phyloP scores from a whole-genome alignment of 2,797 vertebrate species.

The Gila robusta region DNA sequence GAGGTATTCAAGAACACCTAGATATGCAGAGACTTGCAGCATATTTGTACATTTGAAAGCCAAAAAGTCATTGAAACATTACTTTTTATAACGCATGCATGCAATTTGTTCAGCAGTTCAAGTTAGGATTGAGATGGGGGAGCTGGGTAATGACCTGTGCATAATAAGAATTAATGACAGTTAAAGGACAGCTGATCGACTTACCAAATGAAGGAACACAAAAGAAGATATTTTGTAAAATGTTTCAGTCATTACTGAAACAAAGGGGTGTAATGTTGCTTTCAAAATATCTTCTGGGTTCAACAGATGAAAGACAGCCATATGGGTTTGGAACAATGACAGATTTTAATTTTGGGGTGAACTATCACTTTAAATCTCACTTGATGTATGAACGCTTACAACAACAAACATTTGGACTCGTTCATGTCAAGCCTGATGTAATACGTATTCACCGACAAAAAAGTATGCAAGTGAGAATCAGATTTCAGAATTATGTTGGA shows the following conservation, averaged over 20 bases:
- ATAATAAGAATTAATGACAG: background rate
- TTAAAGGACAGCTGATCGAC: background rate
- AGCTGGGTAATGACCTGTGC: background rate
- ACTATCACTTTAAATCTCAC: background rate
- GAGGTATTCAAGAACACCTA: slow-evolving; percentile 14
- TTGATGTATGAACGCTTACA: background rate
- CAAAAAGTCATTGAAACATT: background rate
- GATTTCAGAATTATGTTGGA: background rate
- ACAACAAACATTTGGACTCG: background rate
- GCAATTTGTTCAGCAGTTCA: background rate
- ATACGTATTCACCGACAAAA: background rate
- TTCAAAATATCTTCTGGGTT: background rate
- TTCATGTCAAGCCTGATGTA: background rate
- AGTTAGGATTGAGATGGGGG: background rate
- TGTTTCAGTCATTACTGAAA: background rate
- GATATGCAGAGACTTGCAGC: background rate
- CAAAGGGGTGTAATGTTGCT: background rate
- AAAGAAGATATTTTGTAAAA: background rate
- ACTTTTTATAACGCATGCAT: background rate
- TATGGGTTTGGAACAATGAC: background rate
- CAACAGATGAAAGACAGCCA: background rate
- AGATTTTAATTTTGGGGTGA: background rate
- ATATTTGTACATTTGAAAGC: slow-evolving; percentile 23
- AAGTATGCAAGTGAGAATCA: background rate
- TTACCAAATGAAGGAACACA: background rate